Conservation (phyloP, 2,888 invertebrate species). For the Lottia scabra region DNA sequence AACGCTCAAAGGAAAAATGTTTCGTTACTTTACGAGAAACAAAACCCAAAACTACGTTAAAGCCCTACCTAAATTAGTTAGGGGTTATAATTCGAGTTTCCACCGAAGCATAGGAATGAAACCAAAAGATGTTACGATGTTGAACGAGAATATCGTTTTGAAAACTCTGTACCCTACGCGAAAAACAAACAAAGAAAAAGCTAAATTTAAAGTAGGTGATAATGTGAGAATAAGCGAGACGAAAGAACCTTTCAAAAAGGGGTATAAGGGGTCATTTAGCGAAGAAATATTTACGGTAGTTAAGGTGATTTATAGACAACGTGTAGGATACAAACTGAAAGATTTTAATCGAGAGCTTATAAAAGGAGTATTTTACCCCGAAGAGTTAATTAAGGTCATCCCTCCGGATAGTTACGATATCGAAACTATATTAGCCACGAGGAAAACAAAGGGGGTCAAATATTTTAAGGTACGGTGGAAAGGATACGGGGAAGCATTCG, state of each 20-base stretch:
- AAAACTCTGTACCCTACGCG: neutral
- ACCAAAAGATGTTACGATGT: conserved; percentile 22
- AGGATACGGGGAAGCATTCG: neutral
- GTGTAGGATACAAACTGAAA: neutral
- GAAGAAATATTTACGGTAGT: neutral
- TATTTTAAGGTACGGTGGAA: neutral
- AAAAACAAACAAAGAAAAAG: neutral
- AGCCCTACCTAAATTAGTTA: conserved; percentile 17
- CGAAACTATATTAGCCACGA: neutral
- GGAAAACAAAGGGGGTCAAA: neutral
- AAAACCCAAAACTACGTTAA: conserved; percentile 14
- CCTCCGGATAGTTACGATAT: neutral
- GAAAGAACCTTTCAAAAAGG: neutral
- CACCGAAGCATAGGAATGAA: conserved; percentile 26
- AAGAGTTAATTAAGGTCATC: neutral
- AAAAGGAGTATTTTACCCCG: neutral
- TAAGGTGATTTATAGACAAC: neutral
- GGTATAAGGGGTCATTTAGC: neutral
- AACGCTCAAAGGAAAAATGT: conserved; percentile 34
- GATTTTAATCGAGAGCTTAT: neutral
- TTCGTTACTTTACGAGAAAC: conserved; percentile 21
- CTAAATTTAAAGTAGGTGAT: neutral
- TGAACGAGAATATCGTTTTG: neutral
- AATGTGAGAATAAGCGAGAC: neutral
- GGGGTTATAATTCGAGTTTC: conserved; percentile 27